phyloP scores from a whole-genome alignment of 2,113 vertebrate species.

The Xyrauchen texanus region DNA sequence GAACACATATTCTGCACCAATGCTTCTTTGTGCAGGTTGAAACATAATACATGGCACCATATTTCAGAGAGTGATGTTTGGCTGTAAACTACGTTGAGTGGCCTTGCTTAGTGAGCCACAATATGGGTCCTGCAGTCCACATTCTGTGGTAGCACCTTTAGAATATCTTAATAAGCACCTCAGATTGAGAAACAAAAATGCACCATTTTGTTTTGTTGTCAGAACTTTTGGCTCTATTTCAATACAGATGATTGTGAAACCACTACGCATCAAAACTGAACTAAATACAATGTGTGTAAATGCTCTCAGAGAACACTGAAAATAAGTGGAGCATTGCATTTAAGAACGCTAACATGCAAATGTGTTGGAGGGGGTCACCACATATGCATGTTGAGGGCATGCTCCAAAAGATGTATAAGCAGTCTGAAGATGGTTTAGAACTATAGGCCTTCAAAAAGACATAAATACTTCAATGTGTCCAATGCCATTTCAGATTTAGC shows the following conservation, averaged over 20 bases:
- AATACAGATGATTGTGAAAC: constrained; percentile 59
- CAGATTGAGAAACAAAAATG: constrained; percentile 70
- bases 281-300: constrained; percentile 55
- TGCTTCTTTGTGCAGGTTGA: constrained; percentile 28
- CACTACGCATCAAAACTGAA: constrained; percentile 62
- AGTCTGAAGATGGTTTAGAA: constrained; percentile 56
- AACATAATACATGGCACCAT: constrained; percentile 73
- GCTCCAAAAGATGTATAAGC: constrained; percentile 60
- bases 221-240: constrained; percentile 52
- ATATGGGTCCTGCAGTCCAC: constrained; percentile 64
- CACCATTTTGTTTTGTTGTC: constrained; percentile 60
- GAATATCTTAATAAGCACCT: constrained; percentile 73
- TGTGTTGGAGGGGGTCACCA: constrained; percentile 62
- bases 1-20: constrained; percentile 28
- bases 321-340: constrained; percentile 49
- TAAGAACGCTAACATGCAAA: constrained; percentile 67
- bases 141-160: constrained; percentile 75
- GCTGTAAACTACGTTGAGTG: constrained; percentile 78
- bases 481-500: constrained; percentile 54
- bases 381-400: constrained; percentile 70
- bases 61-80: constrained; percentile 63
- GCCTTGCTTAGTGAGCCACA: constrained; percentile 64
- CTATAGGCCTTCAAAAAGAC: constrained; percentile 53
- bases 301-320: constrained; percentile 58
- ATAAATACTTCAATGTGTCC: constrained; percentile 32